phyloP scores from a whole-genome alignment of 2,113 vertebrate species.

The Atlantisia rogersi region DNA sequence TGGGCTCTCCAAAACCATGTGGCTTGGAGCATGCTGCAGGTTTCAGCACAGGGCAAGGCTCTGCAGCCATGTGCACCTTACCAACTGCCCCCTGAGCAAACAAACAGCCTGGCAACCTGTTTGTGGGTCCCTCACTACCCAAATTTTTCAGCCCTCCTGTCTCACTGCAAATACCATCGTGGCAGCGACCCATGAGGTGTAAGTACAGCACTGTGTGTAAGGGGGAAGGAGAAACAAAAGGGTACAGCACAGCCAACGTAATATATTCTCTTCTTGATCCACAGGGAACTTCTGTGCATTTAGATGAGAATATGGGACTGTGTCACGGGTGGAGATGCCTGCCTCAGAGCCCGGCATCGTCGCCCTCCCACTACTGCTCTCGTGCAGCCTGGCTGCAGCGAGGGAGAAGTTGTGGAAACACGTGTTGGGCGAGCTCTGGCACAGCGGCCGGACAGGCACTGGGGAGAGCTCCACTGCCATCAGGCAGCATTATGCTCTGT shows the following conservation, averaged over 20 bases:
- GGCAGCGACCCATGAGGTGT: neutral
- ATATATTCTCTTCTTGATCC: conserved; percentile 40
- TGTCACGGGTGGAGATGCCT: neutral
- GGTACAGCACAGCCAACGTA: neutral
- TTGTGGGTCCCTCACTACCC: neutral
- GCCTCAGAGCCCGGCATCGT: neutral
- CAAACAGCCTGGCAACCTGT: neutral
- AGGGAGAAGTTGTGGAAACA: conserved; percentile 5
- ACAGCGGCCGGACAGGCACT: conserved; percentile 20
- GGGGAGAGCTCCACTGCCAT: conserved; percentile 25
- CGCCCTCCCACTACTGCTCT: neutral
- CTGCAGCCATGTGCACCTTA: neutral
- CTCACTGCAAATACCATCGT: neutral
- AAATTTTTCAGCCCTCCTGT: neutral
- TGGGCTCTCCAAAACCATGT: accelerated
- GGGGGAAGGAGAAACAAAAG: conserved; percentile 36
- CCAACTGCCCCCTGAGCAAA: neutral
- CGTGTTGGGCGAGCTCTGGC: neutral
- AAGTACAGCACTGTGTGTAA: neutral
- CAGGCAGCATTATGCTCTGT: conserved; percentile 50
- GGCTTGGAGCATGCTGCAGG: neutral
- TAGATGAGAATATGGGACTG: neutral
- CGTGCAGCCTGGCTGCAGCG: neutral
- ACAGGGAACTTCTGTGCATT: conserved; percentile 31
- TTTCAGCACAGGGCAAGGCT: neutral